phyloP scores from a whole-genome alignment of 2,888 invertebrate species.

The Eupithecia subfuscata region DNA sequence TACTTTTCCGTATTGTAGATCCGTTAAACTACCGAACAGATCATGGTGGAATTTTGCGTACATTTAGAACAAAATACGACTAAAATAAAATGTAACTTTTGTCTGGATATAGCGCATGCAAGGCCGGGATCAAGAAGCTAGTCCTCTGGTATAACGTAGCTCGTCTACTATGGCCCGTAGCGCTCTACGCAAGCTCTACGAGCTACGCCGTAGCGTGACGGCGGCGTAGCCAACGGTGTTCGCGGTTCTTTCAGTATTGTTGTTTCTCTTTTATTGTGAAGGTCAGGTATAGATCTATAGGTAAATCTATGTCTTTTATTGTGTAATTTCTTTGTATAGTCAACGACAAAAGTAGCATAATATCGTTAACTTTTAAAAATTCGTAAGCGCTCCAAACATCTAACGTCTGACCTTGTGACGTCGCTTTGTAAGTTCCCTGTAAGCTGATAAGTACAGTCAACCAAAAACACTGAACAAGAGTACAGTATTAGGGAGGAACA shows the following conservation, averaged over 20 bases:
- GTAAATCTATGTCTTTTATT: background rate
- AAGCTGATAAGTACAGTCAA: background rate
- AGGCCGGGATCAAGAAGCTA: background rate
- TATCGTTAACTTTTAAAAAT: background rate
- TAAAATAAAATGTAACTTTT: too few species aligned
- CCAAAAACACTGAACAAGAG: too few species aligned
- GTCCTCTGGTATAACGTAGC: background rate
- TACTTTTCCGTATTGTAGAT: too few species aligned
- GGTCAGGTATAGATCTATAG: background rate
- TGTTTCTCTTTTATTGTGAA: background rate
- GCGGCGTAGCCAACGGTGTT: background rate
- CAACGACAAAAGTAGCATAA: background rate
- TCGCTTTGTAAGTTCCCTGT: background rate
- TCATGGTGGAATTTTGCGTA: too few species aligned
- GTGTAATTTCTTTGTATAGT: background rate
- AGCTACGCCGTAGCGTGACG: conserved; percentile 13
- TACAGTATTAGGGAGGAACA: too few species aligned
- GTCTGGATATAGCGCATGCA: too few species aligned
- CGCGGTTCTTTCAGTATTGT: background rate
- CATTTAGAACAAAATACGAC: too few species aligned
- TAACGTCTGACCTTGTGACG: background rate
- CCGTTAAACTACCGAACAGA: too few species aligned
- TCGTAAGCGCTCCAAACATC: too few species aligned
- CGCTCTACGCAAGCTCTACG: conserved; percentile 8
- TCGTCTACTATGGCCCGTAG: background rate